A percentile compares a stretch with the other conserved stretches of the same genome.
These are phyloP conservation scores for Platerodrilus igneus DNA, from an alignment of 2,888 invertebrate genomes.

Conservation along the genomic window DNA sequence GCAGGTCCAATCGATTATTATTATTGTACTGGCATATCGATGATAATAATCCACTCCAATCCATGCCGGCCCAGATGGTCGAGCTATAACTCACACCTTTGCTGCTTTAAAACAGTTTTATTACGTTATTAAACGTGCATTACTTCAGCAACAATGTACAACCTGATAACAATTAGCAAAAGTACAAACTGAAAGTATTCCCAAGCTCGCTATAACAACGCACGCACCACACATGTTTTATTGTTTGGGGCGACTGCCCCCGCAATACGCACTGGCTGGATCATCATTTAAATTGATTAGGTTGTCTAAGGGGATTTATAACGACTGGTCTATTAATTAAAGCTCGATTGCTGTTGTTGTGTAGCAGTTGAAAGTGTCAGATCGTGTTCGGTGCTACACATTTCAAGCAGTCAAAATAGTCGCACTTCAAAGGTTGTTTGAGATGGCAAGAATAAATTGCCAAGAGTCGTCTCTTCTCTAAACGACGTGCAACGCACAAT, in stretches of 20 bases:
- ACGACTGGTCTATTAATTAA: conserved; percentile 13
- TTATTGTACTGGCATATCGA: conserved; percentile 44
- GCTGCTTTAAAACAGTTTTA: too few species aligned
- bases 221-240: conserved; percentile 4
- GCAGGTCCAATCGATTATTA: conserved; percentile 48
- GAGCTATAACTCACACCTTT: conserved; percentile 44
- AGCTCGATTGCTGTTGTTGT: conserved; percentile 2
- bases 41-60: conserved; percentile 44
- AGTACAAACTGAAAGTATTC: conserved; percentile 3
- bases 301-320: not conserved
- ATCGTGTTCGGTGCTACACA: conserved; percentile 15
- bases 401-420: conserved; percentile 32
- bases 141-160: too few species aligned
- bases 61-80: conserved; percentile 43
- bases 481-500: conserved; percentile 36
- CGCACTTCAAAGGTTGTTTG: conserved; percentile 34
- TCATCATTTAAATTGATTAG: conserved; percentile 6
- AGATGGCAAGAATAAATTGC: conserved; percentile 36
- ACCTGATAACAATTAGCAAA: too few species aligned
- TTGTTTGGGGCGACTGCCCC: conserved; percentile 1
- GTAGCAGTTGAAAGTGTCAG: conserved; percentile 18
- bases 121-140: too few species aligned
- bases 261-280: conserved; percentile 7
- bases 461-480: conserved; percentile 35
- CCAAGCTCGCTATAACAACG: not conserved